A percentile compares a stretch with the other conserved stretches of the same genome.
These are phyloP conservation scores for Platycnemis pennipes DNA, from an alignment of 2,888 invertebrate genomes.

Conservation along the genomic window DNA sequence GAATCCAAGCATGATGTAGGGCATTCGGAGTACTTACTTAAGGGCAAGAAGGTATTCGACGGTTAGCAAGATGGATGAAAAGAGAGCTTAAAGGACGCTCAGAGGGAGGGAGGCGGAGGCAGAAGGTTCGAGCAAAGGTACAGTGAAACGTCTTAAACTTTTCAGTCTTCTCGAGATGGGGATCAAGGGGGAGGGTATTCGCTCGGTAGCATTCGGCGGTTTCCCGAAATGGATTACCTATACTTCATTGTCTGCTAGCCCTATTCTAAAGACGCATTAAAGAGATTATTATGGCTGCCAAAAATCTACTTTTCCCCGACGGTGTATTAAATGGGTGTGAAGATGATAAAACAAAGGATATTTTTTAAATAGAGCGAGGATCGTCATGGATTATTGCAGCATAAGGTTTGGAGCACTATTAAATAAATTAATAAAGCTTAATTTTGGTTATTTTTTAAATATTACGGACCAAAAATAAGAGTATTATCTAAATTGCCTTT, in stretches of 20 bases:
- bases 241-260: background rate
- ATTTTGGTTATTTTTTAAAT: background rate
- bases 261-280: background rate
- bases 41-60: background rate
- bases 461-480: background rate
- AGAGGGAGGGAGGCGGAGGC: background rate
- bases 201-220: background rate
- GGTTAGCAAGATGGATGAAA: constrained; percentile 17
- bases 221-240: background rate
- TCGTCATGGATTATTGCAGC: background rate
- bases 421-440: background rate
- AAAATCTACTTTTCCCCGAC: background rate
- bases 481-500: background rate
- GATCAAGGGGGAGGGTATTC: background rate
- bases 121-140: background rate
- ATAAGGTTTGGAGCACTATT: background rate
- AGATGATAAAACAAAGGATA: background rate
- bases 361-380: background rate
- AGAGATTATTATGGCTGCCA: background rate
- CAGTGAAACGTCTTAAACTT: background rate
- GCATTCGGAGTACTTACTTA: constrained; percentile 52
- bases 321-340: background rate
- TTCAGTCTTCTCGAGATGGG: constrained; percentile 28
- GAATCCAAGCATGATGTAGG: constrained; percentile 9
- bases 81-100: background rate